These are phyloP conservation scores for Leptopilina myrica DNA, from an alignment of 2,888 invertebrate species.

Conservation along the genomic window DNA sequence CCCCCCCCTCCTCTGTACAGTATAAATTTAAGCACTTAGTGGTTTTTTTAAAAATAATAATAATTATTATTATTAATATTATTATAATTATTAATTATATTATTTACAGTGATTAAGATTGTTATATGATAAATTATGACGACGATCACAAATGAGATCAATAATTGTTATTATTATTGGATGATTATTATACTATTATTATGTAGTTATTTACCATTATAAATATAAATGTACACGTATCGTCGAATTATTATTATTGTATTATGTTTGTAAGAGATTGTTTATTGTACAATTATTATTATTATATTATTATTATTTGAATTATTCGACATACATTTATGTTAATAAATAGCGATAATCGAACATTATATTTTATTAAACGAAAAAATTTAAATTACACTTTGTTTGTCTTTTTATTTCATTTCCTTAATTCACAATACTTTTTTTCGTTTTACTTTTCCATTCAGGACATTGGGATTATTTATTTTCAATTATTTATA, in stretches of 20 bases:
- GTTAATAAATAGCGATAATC: conserved; percentile 28
- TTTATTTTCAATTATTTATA: no score
- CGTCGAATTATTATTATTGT: conserved; percentile 23
- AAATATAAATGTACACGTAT: not conserved
- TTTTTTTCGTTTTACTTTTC: no score
- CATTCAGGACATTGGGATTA: no score
- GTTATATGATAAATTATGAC: conserved; percentile 23
- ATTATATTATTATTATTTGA: not conserved
- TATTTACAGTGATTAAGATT: conserved; percentile 27
- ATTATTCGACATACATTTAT: conserved; percentile 28
- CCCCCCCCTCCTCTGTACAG: conserved; percentile 2
- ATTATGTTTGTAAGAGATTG: conserved; percentile 34
- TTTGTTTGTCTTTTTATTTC: not conserved
- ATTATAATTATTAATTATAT: not conserved
- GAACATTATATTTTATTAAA: conserved; percentile 37
- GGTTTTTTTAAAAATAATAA: not conserved
- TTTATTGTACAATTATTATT: conserved; percentile 32
- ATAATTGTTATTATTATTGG: conserved; percentile 32
- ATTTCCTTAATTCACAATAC: not conserved
- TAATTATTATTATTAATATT: no score
- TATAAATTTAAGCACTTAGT: conserved; percentile 15
- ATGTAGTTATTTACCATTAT: conserved; percentile 15
- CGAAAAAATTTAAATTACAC: conserved; percentile 27
- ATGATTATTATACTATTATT: conserved; percentile 25
- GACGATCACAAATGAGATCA: conserved; percentile 31